Conservation (phyloP, 2,797 vertebrate genomes). For the Anabacerthia variegaticeps region DNA sequence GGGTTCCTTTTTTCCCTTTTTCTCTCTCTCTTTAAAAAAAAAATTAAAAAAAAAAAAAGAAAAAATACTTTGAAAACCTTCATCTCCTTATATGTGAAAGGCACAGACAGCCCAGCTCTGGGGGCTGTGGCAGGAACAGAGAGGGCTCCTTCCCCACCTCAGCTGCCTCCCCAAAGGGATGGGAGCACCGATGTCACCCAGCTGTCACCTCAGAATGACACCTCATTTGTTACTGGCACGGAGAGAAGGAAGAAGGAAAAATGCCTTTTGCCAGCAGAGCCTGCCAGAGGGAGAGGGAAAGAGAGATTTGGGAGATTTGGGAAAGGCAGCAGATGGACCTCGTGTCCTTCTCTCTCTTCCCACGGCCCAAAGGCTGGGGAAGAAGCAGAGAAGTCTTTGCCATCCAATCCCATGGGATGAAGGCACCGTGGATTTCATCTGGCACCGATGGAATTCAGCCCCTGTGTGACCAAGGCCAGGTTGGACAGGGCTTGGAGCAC, state of each 20-base stretch:
- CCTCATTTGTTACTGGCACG: fast-evolving
- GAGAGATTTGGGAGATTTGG: not conserved
- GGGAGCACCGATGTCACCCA: not conserved
- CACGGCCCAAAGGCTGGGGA: not conserved
- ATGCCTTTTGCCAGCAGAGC: fast-evolving
- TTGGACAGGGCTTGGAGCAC: not conserved
- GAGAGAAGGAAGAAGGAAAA: not conserved
- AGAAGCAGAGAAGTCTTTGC: not conserved
- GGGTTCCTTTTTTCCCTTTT: not conserved
- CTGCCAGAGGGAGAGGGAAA: not conserved
- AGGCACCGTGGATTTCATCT: not conserved
- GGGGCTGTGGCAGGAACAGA: not conserved
- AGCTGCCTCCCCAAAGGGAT: fast-evolving
- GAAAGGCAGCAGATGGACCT: not conserved
- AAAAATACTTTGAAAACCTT: not conserved
- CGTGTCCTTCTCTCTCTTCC: not conserved
- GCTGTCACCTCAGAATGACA: fast-evolving
- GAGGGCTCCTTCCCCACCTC: not conserved
- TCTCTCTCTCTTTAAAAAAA: not conserved
- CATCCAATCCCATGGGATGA: not conserved
- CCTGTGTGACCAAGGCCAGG: not conserved
- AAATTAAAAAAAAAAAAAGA: not conserved
- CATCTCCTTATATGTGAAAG: not conserved
- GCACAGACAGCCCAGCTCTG: not conserved
- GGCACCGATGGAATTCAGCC: not conserved